Conservation (phyloP, 2,113 vertebrate species). For the Tetraodon nigroviridis region DNA sequence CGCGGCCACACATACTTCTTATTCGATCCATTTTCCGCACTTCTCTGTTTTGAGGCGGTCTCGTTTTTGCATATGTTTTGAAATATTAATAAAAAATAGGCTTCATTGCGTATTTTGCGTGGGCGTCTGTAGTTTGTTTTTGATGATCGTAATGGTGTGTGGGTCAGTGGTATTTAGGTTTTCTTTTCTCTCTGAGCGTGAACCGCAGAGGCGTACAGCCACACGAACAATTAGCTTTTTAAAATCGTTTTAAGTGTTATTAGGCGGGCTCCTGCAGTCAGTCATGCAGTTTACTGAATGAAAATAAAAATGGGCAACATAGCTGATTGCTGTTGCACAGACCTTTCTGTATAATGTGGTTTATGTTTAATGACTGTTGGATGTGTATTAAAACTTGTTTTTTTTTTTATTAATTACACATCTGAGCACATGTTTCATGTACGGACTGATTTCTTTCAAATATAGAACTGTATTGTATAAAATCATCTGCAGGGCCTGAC, state of each 20-base stretch:
- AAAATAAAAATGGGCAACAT: no score
- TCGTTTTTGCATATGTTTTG: background rate
- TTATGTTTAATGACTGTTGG: no score
- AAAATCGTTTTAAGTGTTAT: background rate
- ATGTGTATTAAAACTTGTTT: no score
- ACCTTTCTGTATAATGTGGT: no score
- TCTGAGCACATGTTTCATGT: no score
- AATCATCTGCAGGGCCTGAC: no score
- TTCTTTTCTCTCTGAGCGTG: conserved; percentile 16
- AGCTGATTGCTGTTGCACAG: no score
- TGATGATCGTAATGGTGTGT: conserved; percentile 22
- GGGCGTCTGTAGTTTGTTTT: conserved; percentile 1
- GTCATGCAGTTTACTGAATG: no score
- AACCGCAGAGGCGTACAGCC: conserved; percentile 27
- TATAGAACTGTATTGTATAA: no score
- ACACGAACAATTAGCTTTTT: background rate
- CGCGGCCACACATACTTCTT: background rate
- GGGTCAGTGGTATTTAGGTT: conserved; percentile 16
- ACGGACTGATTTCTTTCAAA: no score
- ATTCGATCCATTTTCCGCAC: conserved; percentile 17
- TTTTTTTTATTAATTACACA: no score
- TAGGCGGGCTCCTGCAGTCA: background rate
- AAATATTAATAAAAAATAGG: background rate
- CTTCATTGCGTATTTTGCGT: background rate
- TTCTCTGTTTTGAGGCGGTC: background rate